Evolutionary conservation across 2,113 vertebrate species (phyloP), one percentile per base, ranked within the genome.

Genomic region (Mastomys coucha): DNA sequence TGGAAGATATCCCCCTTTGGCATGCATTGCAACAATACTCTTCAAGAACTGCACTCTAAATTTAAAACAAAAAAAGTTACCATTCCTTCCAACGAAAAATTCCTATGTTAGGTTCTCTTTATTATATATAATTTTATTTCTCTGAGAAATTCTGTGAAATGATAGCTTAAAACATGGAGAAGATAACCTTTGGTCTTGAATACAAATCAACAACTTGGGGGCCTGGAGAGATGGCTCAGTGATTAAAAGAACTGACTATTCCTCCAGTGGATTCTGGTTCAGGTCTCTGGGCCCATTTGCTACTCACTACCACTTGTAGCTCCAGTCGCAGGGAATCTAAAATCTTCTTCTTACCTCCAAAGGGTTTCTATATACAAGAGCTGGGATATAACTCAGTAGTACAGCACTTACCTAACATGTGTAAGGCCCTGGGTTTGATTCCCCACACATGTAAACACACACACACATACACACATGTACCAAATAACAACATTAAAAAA

Each of bases 121-220:
- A n/a, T 7, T 45, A 24, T 20, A 51, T 58, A 73, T 82, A 78
- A 33, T 73, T 95, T 92, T 42, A 76, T 24, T 94, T 93, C 78
- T 69, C 72, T 58, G n/a, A 14, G 42, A 58, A 33, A 3, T 24
- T 82, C 70, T 81, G 0, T 69, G 58, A 36, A 93, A 76, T 3
- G 6, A 14, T 53, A 42, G 20, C 63, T 86, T 22, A 81, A 88
- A 95, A 63, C 16, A 49, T 6, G 16, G 28, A 14, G 10, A 86
- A 63, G 0, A 58, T 22, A 56, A 28, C 31, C 19, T 88, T 58
- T 56, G 51, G 4, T 51, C 16, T 36, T 87, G 82, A 31, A 75
- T 56, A 69, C 31, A 78, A 42, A 36, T 56, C 28, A 53, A 76
- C 45, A 60, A 36, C 6, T 22, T 45, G 73, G 31, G 22, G 24